These are phyloP conservation scores for Cepaea hortensis DNA, from an alignment of 2,888 invertebrate species.

Conservation along the genomic window DNA sequence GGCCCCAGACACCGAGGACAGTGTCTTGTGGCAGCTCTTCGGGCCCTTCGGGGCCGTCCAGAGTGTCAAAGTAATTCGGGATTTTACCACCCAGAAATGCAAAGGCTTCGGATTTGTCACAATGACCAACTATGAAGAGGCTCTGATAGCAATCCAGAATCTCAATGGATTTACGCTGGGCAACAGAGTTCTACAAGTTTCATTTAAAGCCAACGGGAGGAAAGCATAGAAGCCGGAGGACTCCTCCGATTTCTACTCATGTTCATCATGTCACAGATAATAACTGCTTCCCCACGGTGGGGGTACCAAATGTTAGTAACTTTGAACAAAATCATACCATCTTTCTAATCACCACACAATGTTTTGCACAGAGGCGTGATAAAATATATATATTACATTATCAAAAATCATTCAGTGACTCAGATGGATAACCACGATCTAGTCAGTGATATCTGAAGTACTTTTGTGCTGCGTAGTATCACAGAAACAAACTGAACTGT, in stretches of 20 bases:
- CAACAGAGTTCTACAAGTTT: slow-evolving; percentile 96
- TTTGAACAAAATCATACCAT: slow-evolving; percentile 4
- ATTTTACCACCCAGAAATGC: slow-evolving; percentile 96
- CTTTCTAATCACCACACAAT: not conserved
- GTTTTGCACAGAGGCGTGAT: not conserved
- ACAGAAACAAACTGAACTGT: no score
- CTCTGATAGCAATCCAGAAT: slow-evolving; percentile 95
- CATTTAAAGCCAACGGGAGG: slow-evolving; percentile 87
- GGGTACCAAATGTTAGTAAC: not conserved
- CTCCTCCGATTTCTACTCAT: not conserved
- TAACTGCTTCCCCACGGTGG: not conserved
- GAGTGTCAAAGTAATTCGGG: slow-evolving; percentile 96
- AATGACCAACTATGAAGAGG: slow-evolving; percentile 98
- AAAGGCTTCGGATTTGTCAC: slow-evolving; percentile 99
- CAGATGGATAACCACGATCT: no score
- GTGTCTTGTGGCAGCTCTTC: slow-evolving; percentile 94
- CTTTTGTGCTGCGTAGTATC: no score
- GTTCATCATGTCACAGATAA: not conserved
- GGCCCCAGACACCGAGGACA: slow-evolving; percentile 93
- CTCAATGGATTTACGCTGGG: slow-evolving; percentile 96
- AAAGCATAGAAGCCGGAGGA: slow-evolving; percentile 78
- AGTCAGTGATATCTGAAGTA: no score
- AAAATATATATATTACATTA: not conserved
- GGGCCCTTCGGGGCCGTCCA: slow-evolving; percentile 98
- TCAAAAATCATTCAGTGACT: no score